Percentiles rank a stretch among this genome's conserved stretches.
phyloP scores from a whole-genome alignment of 1,140 invertebrate genomes.

The Eubasilissa regina region DNA sequence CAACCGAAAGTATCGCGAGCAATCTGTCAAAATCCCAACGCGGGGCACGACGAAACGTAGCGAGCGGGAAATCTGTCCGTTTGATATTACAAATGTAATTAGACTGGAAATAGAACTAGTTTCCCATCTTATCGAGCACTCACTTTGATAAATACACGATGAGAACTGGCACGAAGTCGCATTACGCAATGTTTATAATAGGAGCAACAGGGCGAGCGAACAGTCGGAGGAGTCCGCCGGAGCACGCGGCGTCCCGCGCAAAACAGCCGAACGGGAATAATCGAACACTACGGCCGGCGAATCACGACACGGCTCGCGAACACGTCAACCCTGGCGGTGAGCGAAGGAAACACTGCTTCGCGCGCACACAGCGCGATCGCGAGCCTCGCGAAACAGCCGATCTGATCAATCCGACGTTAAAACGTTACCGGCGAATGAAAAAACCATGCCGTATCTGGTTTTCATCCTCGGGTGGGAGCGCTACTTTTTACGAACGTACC shows the following conservation, averaged over 20 bases:
- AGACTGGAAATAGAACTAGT: neutral
- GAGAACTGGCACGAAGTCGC: neutral
- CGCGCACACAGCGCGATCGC: neutral
- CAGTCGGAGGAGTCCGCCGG: neutral
- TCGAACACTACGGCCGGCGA: slow-evolving; percentile 32
- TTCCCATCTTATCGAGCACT: slow-evolving; percentile 9
- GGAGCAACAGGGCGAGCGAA: slow-evolving; percentile 45
- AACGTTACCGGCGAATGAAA: neutral
- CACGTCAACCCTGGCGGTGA: slow-evolving; percentile 45
- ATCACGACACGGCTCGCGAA: slow-evolving; percentile 8
- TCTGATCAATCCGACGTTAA: neutral
- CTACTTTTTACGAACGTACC: neutral
- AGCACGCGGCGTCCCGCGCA: slow-evolving; percentile 28
- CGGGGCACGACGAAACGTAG: neutral
- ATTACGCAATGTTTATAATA: slow-evolving; percentile 45
- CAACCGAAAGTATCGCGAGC: neutral
- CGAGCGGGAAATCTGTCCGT: neutral
- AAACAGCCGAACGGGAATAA: slow-evolving; percentile 14
- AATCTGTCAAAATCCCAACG: slow-evolving; percentile 14
- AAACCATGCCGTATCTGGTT: neutral
- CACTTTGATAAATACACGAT: neutral
- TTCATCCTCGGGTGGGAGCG: neutral
- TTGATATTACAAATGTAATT: neutral
- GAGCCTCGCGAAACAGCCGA: no score
- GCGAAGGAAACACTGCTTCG: slow-evolving; percentile 36